Base-by-base conservation (phyloP, 2,797 vertebrate species). In the Pipistrellus kuhlii region DNA sequence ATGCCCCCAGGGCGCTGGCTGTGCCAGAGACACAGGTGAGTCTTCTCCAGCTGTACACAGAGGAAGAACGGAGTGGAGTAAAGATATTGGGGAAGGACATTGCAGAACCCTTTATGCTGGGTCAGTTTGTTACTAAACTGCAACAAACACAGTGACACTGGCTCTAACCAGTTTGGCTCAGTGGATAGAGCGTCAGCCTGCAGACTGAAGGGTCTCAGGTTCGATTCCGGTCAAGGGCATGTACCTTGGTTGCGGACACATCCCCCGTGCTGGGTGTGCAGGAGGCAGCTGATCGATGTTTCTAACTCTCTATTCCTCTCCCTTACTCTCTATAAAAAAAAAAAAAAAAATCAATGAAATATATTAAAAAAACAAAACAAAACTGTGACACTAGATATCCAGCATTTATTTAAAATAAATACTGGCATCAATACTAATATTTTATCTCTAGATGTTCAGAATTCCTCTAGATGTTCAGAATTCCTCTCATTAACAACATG, bases 391-490 rank as follows among this genome's bases (percentile, higher is more conserved):
- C 21, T 41, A 35, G 41, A 14, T n/a, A 14, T 20, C 20, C 32
- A 81, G 41, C 53, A 41, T 44, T 85, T 51, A 32, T 69, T 95
- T 80, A 25, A 93, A 44, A 41, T 57, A 46, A 89, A 55, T 71
- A 30, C 41, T 25, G 1, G 4, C 55, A 72, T 69, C 55, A 35
- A 12, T 64, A 59, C 73, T 21, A 18, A 38, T 59, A 55, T 73
- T 86, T 51, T 59, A 53, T 84, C 32, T 86, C 2, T 72, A 53
- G 30, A 5, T 14, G 35, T 55, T 92, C 62, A 53, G 55, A 75
- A 84, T 82, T 59, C 32, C 23, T 30, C 2, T 72, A 53, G 30
- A 5, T 14, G 35, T 55, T 92, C 62, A 53, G 55, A 75, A 84
- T 82, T 59, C 32, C 23, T 30, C n/a, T n/a, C 30, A 51, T 83